Percentiles rank a stretch among this genome's conserved stretches.
phyloP scores from a whole-genome alignment of 2,797 vertebrate species.

The Capromys pilorides region DNA sequence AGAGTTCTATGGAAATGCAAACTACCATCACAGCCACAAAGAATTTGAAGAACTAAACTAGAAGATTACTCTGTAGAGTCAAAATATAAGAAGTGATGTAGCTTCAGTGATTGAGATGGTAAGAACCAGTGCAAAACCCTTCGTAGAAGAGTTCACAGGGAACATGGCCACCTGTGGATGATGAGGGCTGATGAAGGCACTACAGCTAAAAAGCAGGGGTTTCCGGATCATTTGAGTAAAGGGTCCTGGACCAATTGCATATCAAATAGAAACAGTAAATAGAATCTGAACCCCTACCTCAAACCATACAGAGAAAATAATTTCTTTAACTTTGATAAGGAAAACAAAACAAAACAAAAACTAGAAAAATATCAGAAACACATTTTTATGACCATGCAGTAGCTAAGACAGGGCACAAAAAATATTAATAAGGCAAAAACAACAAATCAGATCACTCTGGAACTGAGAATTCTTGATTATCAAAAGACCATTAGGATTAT shows the following conservation, averaged over 20 bases:
- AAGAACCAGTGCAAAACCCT: too few relatives aligned
- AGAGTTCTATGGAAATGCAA: neutral
- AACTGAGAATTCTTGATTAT: neutral
- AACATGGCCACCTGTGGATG: rapidly evolving
- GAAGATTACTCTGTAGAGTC: neutral
- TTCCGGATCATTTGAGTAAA: neutral
- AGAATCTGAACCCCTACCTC: neutral
- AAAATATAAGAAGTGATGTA: rapidly evolving
- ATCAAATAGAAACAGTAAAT: too few relatives aligned
- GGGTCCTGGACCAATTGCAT: neutral
- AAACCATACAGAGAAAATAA: neutral
- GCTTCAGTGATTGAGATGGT: neutral
- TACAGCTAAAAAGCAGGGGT: too few relatives aligned
- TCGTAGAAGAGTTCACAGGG: neutral
- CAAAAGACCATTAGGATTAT: neutral
- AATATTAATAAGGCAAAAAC: neutral
- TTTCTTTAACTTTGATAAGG: neutral
- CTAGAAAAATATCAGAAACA: neutral
- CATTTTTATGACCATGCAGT: neutral
- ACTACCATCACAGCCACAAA: neutral
- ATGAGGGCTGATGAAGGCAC: neutral
- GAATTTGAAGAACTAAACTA: neutral
- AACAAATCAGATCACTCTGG: neutral
- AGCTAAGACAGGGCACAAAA: neutral
- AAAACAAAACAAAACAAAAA: neutral